These are phyloP conservation scores for Bombus turneri DNA, from an alignment of 1,140 invertebrate species.

Conservation along the genomic window DNA sequence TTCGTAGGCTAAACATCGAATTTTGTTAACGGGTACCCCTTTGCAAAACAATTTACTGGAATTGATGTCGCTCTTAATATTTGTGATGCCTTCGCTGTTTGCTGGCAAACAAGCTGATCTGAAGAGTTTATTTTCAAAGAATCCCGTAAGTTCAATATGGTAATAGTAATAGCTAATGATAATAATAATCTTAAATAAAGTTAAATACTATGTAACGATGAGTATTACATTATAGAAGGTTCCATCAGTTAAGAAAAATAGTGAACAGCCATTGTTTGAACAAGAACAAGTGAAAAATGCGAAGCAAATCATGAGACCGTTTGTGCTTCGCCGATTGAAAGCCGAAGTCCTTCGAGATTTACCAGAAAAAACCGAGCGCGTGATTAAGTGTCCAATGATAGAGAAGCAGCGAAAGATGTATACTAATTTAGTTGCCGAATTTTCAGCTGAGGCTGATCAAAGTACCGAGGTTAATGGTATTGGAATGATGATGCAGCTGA, in stretches of 20 bases:
- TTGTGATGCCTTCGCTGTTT: conserved; percentile 98
- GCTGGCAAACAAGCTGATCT: conserved; percentile 93
- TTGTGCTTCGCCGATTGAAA: conserved; percentile 95
- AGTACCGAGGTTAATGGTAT: conserved; percentile 85
- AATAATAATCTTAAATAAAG: not conserved
- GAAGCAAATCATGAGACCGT: conserved; percentile 97
- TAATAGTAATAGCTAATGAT: not conserved
- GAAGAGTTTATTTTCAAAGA: conserved; percentile 92
- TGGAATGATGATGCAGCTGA: conserved; percentile 93
- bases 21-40: conserved; percentile 95
- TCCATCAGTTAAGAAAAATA: conserved; percentile 79
- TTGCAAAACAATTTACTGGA: conserved; percentile 98
- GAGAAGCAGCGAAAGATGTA: conserved; percentile 89
- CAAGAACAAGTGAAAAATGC: conserved; percentile 94
- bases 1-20: conserved; percentile 89
- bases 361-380: conserved; percentile 90
- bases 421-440: conserved; percentile 88
- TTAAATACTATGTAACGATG: conserved; percentile 37
- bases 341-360: conserved; percentile 91
- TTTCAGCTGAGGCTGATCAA: conserved; percentile 85
- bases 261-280: conserved; percentile 90
- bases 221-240: conserved; percentile 76
- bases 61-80: conserved; percentile 96
- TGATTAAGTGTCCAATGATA: conserved; percentile 86
- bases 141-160: conserved; percentile 81